These are phyloP conservation scores for Rhegmatorhina hoffmannsi DNA, from an alignment of 2,113 vertebrate genomes.

Conservation along the genomic window DNA sequence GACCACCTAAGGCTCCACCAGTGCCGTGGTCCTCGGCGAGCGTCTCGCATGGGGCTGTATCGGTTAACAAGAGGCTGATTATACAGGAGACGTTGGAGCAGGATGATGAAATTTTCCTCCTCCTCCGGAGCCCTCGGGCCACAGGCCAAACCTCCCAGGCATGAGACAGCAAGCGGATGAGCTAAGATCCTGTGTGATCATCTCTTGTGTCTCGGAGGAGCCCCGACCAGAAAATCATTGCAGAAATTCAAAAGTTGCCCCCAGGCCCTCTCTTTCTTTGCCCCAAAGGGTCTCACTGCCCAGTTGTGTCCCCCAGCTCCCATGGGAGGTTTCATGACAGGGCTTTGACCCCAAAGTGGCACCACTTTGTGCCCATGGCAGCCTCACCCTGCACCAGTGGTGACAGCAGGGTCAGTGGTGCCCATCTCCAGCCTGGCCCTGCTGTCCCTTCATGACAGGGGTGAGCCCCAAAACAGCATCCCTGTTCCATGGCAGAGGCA, in stretches of 20 bases:
- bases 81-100: slow-evolving; percentile 54
- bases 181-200: slow-evolving; percentile 75
- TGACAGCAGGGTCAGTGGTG: neutral
- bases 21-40: neutral
- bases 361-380: rapidly evolving
- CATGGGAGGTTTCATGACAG: rapidly evolving
- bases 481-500: rapidly evolving
- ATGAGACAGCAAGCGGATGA: slow-evolving; percentile 72
- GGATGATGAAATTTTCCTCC: slow-evolving; percentile 72
- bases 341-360: neutral
- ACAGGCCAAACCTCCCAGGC: slow-evolving; percentile 66
- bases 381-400: rapidly evolving
- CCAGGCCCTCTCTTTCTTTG: neutral
- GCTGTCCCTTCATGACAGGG: rapidly evolving
- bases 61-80: slow-evolving; percentile 64
- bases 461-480: rapidly evolving
- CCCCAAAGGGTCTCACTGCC: rapidly evolving
- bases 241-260: neutral
- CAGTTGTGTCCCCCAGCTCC: rapidly evolving
- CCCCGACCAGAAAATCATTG: neutral
- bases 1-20: slow-evolving; percentile 56
- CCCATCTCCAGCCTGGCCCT: neutral
- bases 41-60: slow-evolving; percentile 2
- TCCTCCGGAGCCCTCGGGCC: slow-evolving; percentile 48
- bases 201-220: slow-evolving; percentile 58